Percentiles rank a stretch among this genome's conserved stretches.
Conservation (phyloP, 2,113 vertebrate species). For the Myiozetetes cayanensis region DNA sequence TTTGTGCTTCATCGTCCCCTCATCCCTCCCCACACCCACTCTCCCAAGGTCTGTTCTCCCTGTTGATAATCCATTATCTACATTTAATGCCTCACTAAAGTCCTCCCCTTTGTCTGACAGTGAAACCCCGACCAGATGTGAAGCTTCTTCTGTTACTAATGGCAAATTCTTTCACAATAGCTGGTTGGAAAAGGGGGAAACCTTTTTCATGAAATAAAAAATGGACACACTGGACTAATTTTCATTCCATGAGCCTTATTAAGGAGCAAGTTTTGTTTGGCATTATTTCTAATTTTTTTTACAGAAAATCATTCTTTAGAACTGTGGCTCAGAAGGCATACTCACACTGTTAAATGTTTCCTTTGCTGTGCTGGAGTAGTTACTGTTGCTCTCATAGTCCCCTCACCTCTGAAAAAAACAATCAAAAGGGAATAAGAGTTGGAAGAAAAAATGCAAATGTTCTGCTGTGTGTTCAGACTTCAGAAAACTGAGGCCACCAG, state of each 20-base stretch:
- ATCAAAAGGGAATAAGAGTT: not conserved
- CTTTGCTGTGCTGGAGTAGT: not conserved
- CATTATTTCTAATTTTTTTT: not conserved
- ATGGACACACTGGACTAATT: not conserved
- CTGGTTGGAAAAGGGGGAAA: not conserved
- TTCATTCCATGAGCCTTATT: not conserved
- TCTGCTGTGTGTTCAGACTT: not conserved
- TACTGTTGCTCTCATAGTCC: not conserved
- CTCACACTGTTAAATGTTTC: accelerated
- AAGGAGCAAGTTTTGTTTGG: not conserved
- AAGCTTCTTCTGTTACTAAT: conserved; percentile 51
- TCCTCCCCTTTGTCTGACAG: conserved; percentile 1
- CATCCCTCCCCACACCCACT: not conserved
- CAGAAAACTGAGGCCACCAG: not conserved
- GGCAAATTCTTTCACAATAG: conserved; percentile 43
- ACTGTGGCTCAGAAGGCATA: not conserved
- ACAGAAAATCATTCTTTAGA: not conserved
- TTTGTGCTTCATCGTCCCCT: not conserved
- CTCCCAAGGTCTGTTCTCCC: not conserved
- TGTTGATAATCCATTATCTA: conserved; percentile 56
- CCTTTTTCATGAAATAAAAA: not conserved
- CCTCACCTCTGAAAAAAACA: not conserved
- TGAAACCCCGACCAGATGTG: conserved; percentile 32
- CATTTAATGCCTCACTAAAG: conserved; percentile 44
- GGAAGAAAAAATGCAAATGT: not conserved